phyloP scores from a whole-genome alignment of 2,113 vertebrate species.

The Diadophis punctatus region DNA sequence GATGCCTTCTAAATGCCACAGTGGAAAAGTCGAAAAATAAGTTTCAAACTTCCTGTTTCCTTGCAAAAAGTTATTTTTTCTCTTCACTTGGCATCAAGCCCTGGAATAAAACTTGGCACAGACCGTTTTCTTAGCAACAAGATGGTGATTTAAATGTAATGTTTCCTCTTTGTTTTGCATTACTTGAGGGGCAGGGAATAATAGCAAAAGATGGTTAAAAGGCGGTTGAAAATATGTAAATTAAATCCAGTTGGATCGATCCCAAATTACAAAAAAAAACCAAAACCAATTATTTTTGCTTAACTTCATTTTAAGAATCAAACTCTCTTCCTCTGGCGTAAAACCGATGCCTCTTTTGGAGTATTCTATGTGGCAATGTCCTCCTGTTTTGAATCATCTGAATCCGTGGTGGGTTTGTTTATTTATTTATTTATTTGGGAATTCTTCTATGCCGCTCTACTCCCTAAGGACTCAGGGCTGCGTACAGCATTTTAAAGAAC shows the following conservation, averaged over 20 bases:
- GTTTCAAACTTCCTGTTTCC: conserved; percentile 26
- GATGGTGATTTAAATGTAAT: conserved; percentile 1
- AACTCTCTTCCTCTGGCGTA: neutral
- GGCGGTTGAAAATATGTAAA: neutral
- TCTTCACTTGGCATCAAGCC: neutral
- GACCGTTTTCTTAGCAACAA: neutral
- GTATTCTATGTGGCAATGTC: neutral
- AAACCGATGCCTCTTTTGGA: neutral
- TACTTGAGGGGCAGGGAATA: conserved; percentile 2
- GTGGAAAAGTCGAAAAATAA: conserved; percentile 38
- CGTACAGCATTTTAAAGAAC: too few species aligned
- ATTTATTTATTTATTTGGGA: too few species aligned
- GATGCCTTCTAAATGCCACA: conserved; percentile 6
- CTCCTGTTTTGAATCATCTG: neutral
- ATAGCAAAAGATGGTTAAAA: neutral
- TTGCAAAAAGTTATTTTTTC: conserved; percentile 12
- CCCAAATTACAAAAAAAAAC: neutral
- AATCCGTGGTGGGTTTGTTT: too few species aligned
- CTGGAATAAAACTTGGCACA: conserved; percentile 13
- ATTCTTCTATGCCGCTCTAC: too few species aligned
- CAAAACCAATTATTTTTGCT: neutral
- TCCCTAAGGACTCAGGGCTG: too few species aligned
- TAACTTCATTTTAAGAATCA: neutral
- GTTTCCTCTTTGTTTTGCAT: neutral
- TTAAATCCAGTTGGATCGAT: neutral